Percentiles rank a stretch among this genome's conserved stretches.
Evolutionary conservation across 1,140 invertebrate species (phyloP).

Genomic region (Lordiphosa collinella): DNA sequence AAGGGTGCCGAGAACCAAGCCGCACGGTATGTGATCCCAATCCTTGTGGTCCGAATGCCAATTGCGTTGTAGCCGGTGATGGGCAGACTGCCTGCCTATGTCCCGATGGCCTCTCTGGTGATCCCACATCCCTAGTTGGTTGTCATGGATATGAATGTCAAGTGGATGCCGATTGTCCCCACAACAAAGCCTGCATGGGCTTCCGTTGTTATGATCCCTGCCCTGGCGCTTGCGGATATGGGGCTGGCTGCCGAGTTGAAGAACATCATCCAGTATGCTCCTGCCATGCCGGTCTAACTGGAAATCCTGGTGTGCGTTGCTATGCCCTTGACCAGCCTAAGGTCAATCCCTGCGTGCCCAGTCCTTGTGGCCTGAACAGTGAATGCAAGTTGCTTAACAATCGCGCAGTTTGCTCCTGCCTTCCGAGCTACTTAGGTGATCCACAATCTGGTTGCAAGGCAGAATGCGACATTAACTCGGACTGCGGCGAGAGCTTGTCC

Average conservation of each 20-base stretch:
- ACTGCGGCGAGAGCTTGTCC: conserved; percentile 86
- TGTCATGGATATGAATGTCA: conserved; percentile 89
- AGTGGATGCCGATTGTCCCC: conserved; percentile 86
- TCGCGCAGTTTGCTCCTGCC: conserved; percentile 87
- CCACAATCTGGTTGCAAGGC: conserved; percentile 87
- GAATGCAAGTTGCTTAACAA: conserved; percentile 85
- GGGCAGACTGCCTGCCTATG: conserved; percentile 88
- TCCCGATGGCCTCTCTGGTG: conserved; percentile 86
- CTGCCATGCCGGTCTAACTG: conserved; percentile 85
- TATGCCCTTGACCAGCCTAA: conserved; percentile 80
- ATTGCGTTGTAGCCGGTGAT: conserved; percentile 84
- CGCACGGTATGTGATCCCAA: conserved; percentile 86
- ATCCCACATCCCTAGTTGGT: conserved; percentile 85
- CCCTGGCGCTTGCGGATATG: conserved; percentile 88
- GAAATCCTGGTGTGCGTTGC: conserved; percentile 88
- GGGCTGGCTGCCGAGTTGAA: conserved; percentile 86
- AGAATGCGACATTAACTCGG: conserved; percentile 88
- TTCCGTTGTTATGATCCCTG: conserved; percentile 90
- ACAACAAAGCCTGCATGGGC: conserved; percentile 87
- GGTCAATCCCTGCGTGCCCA: conserved; percentile 86
- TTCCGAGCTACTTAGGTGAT: conserved; percentile 86
- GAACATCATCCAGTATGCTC: conserved; percentile 88
- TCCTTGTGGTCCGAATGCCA: conserved; percentile 88
- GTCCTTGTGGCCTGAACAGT: conserved; percentile 89
- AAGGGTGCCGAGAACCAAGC: conserved; percentile 84